Percentiles rank a stretch among this genome's conserved stretches.
Evolutionary conservation across 1,140 invertebrate genomes (phyloP).

Genomic region (Nasonia vitripennis): DNA sequence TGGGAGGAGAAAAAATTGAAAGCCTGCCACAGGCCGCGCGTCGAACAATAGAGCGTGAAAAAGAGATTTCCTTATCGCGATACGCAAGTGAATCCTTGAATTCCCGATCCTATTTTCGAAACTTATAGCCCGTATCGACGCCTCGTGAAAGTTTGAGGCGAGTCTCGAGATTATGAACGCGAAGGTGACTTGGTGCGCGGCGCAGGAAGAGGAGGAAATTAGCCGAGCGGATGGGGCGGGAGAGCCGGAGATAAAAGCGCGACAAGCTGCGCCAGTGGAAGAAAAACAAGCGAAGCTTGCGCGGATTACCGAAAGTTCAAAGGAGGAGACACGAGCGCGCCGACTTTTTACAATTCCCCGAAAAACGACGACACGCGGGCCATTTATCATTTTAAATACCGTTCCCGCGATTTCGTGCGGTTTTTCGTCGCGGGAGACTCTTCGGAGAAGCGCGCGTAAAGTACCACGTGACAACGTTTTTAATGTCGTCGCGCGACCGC

Average conservation of each 20-base stretch:
- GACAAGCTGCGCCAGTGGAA: neutral
- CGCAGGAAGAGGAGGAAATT: constrained; percentile 41
- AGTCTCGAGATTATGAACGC: constrained; percentile 49
- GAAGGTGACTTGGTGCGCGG: constrained; percentile 14
- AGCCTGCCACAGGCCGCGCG: neutral
- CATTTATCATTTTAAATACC: constrained; percentile 52
- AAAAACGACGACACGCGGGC: constrained; percentile 33
- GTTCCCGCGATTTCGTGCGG: constrained; percentile 47
- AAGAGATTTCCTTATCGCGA: neutral
- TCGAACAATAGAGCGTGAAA: constrained; percentile 1
- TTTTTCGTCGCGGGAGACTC: constrained; percentile 14
- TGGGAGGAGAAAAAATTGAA: neutral
- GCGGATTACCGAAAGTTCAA: constrained; percentile 44
- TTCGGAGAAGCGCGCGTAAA: constrained; percentile 41
- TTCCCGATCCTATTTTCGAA: neutral
- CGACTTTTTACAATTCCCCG: constrained; percentile 44
- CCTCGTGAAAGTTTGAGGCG: constrained; percentile 43
- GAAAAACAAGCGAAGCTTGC: constrained; percentile 28
- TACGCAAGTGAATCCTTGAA: too few species aligned
- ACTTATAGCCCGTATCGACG: constrained; percentile 56
- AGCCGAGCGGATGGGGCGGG: constrained; percentile 14
- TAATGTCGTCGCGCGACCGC: constrained; percentile 22
- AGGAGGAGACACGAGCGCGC: constrained; percentile 13
- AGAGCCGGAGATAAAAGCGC: constrained; percentile 32
- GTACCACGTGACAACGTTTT: constrained; percentile 36